phyloP scores from a whole-genome alignment of 1,140 invertebrate species.

The Subanguina moxae region DNA sequence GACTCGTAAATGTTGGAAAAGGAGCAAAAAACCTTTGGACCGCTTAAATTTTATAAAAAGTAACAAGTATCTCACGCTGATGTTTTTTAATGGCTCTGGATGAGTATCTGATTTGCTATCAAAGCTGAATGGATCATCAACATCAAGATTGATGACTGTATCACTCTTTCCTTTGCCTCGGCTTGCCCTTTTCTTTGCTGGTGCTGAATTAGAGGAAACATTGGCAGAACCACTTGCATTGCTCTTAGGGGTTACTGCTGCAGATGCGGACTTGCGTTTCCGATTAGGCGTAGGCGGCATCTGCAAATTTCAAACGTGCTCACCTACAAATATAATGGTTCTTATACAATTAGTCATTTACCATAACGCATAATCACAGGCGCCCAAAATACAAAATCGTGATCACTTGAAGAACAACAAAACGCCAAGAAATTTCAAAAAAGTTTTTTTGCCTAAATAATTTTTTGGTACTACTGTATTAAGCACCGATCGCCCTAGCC shows the following conservation, averaged over 20 bases:
- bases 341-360: too few species aligned
- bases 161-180: constrained; percentile 5
- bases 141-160: constrained; percentile 10
- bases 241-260: background rate
- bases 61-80: constrained; percentile 10
- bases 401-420: too few species aligned
- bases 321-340: too few species aligned
- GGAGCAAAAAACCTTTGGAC: too few species aligned
- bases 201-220: background rate
- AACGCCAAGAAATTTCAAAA: too few species aligned
- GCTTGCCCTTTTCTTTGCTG: constrained; percentile 15
- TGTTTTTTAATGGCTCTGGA: constrained; percentile 52
- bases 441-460: too few species aligned
- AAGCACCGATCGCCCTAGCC: too few species aligned
- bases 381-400: too few species aligned
- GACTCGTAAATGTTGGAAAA: too few species aligned
- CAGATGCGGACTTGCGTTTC: constrained; percentile 9
- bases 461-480: too few species aligned
- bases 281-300: background rate
- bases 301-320: too few species aligned
- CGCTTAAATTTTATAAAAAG: background rate
- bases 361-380: too few species aligned
- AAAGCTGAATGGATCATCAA: constrained; percentile 50
- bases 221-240: constrained; percentile 2
- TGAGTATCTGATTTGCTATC: constrained; percentile 43